phyloP scores from a whole-genome alignment of 2,113 vertebrate genomes.

The Phalacrocorax brasilianus region DNA sequence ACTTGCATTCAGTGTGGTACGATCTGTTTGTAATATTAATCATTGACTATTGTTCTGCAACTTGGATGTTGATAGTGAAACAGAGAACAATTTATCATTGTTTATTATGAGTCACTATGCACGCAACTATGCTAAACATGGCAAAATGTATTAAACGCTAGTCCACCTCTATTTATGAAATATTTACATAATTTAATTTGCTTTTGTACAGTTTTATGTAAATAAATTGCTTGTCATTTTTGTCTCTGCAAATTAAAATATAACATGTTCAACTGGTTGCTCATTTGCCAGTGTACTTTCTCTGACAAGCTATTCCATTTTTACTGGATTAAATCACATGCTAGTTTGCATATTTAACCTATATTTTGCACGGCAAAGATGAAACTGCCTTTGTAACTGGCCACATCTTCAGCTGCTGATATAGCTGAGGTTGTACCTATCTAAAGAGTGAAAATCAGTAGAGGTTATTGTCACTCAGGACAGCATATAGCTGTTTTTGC shows the following conservation, averaged over 20 bases:
- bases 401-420: background rate
- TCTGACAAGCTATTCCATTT: conserved; percentile 16
- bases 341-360: background rate
- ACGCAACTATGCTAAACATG: conserved; percentile 99
- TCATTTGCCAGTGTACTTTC: conserved; percentile 68
- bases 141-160: conserved; percentile 98
- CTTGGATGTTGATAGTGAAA: conserved; percentile 99
- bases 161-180: conserved; percentile 99
- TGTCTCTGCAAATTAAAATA: conserved; percentile 99
- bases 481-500: background rate
- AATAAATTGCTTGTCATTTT: conserved; percentile 99
- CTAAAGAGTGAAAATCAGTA: background rate
- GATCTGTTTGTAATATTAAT: conserved; percentile 96
- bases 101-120: conserved; percentile 99
- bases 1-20: conserved; percentile 90
- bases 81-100: conserved; percentile 95
- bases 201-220: conserved; percentile 99
- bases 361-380: background rate
- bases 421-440: background rate
- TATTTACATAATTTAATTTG: conserved; percentile 99
- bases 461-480: background rate
- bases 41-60: conserved; percentile 98
- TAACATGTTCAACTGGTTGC: conserved; percentile 90
- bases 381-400: background rate
- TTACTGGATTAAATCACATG: conserved; percentile 7